Conservation (phyloP, 2,797 vertebrate species). For the Otolemur crassicaudatus region DNA sequence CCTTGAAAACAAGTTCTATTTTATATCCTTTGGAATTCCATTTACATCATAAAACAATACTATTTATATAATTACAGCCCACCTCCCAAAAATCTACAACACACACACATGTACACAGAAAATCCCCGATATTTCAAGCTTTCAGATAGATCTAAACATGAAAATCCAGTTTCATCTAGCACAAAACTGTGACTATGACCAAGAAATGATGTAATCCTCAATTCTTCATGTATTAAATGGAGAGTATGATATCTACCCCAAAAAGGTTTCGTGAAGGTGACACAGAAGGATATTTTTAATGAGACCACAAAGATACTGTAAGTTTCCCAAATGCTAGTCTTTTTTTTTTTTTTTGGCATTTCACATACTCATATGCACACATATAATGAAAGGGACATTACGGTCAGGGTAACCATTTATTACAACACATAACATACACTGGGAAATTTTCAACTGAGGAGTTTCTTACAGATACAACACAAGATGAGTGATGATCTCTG, state of each 20-base stretch:
- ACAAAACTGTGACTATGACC: neutral
- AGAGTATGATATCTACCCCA: neutral
- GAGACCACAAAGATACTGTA: neutral
- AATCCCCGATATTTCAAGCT: neutral
- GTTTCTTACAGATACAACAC: accelerated
- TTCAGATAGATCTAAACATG: neutral
- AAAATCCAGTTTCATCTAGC: neutral
- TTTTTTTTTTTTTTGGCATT: neutral
- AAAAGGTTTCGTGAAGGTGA: neutral
- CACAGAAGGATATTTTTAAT: neutral
- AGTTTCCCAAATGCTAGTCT: neutral
- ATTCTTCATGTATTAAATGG: neutral
- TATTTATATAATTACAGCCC: neutral
- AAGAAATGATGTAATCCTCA: neutral
- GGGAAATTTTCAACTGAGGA: accelerated
- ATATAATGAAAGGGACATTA: neutral
- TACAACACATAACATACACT: neutral
- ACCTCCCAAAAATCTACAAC: neutral
- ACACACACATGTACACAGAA: neutral
- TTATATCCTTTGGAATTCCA: neutral
- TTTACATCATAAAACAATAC: neutral
- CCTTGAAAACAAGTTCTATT: neutral
- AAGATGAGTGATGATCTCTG: neutral
- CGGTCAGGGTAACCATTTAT: neutral
- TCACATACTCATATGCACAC: neutral